Evolutionary conservation across 1,140 invertebrate species (phyloP).

Genomic region (Tetragnatha versicolor): DNA sequence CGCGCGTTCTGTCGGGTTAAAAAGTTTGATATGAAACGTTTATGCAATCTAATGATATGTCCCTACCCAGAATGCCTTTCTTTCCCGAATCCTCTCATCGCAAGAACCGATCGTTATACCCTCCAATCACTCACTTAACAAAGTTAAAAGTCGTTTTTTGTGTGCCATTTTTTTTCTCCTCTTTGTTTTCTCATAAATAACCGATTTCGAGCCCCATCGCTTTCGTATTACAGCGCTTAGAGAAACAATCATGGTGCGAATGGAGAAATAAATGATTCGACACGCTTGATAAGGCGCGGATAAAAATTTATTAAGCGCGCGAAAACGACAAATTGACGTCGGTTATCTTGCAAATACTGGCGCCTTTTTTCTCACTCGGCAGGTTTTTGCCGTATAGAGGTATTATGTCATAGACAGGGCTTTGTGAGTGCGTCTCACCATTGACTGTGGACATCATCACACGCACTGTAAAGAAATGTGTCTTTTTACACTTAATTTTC

Average conservation of each 20-base stretch:
- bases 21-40: too few relatives aligned
- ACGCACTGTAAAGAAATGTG: too few relatives aligned
- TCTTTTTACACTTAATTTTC: too few relatives aligned
- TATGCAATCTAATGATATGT: too few relatives aligned
- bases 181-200: conserved; percentile 54
- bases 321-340: conserved; percentile 46
- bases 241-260: conserved; percentile 51
- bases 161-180: conserved; percentile 19
- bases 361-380: background rate
- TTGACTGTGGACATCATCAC: too few relatives aligned
- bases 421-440: too few relatives aligned
- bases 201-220: conserved; percentile 52
- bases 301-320: conserved; percentile 53
- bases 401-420: too few relatives aligned
- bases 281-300: conserved; percentile 50
- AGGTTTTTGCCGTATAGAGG: background rate
- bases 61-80: too few relatives aligned
- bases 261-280: conserved; percentile 55
- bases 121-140: too few relatives aligned
- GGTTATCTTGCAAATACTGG: conserved; percentile 36
- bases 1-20: too few relatives aligned
- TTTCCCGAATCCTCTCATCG: too few relatives aligned
- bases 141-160: conserved; percentile 52
- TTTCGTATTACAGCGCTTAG: conserved; percentile 47
- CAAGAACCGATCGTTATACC: too few relatives aligned